A percentile compares a stretch with the other conserved stretches of the same genome.
phyloP scores from a whole-genome alignment of 2,888 invertebrate species.

The Caenorhabditis sp. region DNA sequence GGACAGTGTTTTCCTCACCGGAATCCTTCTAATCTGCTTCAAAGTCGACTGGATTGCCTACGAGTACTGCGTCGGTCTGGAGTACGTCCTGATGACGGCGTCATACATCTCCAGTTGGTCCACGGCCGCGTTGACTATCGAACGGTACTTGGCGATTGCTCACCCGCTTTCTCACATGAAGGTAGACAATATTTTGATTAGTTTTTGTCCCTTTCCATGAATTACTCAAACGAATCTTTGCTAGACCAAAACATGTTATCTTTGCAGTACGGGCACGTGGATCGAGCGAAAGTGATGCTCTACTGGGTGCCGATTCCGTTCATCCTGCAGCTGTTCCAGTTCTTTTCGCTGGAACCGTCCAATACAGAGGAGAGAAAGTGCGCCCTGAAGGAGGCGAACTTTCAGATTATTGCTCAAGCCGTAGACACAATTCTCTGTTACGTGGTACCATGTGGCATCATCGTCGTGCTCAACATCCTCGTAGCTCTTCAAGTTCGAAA shows the following conservation, averaged over 20 bases:
- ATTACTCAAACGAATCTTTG: neutral
- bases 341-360: conserved; percentile 73
- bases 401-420: conserved; percentile 76
- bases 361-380: conserved; percentile 64
- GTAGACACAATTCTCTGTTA: conserved; percentile 80
- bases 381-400: conserved; percentile 67
- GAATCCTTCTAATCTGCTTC: conserved; percentile 76
- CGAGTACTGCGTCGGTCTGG: conserved; percentile 78
- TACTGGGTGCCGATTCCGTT: conserved; percentile 82
- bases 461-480: conserved; percentile 79
- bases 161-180: conserved; percentile 80
- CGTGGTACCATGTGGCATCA: conserved; percentile 79
- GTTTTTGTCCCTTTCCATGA: neutral
- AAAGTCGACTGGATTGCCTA: conserved; percentile 80
- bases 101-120: conserved; percentile 82
- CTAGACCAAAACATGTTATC: neutral
- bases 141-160: conserved; percentile 81
- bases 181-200: conserved; percentile 48
- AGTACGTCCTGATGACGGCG: conserved; percentile 80
- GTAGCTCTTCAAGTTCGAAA: conserved; percentile 75
- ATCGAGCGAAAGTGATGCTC: conserved; percentile 72
- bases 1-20: conserved; percentile 79
- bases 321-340: conserved; percentile 79
- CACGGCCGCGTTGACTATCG: conserved; percentile 81
- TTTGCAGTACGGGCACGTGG: conserved; percentile 78